phyloP scores from a whole-genome alignment of 2,113 vertebrate species.

The Spheniscus mendiculus region DNA sequence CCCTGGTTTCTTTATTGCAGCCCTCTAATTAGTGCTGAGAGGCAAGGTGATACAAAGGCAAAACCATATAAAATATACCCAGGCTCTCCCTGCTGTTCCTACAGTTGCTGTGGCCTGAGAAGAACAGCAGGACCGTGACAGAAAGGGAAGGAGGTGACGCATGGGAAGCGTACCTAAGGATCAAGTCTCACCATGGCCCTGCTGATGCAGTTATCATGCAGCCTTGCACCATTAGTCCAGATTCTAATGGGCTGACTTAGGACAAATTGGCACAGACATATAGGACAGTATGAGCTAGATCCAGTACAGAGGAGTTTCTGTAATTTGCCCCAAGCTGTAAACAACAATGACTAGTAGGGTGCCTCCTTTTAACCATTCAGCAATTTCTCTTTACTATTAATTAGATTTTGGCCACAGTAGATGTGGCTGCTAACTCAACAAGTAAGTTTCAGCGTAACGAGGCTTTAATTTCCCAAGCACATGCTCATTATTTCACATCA shows the following conservation, averaged over 20 bases:
- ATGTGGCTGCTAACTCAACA: not conserved
- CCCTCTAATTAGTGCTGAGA: not conserved
- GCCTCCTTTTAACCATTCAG: not conserved
- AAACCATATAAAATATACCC: not conserved
- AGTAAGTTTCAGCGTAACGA: not conserved
- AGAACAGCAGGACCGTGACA: not conserved
- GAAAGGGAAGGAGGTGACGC: not conserved
- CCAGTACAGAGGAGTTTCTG: not conserved
- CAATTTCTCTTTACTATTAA: not conserved
- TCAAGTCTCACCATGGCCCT: not conserved
- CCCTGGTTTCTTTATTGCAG: not conserved
- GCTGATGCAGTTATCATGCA: not conserved
- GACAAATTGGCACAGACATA: not conserved
- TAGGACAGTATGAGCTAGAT: not conserved
- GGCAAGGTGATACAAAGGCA: not conserved
- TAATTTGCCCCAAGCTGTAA: not conserved
- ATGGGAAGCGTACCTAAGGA: not conserved
- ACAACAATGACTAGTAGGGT: not conserved
- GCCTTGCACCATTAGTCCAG: not conserved
- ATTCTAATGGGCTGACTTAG: not conserved
- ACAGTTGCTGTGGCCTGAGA: not conserved
- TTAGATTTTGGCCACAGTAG: not conserved
- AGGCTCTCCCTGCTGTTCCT: not conserved
- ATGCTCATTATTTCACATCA: not conserved
- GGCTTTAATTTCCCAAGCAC: conserved; percentile 5